A percentile compares a stretch with the other conserved stretches of the same genome.
Evolutionary conservation across 2,797 vertebrate species (phyloP).

Genomic region (Darevskia mixta): DNA sequence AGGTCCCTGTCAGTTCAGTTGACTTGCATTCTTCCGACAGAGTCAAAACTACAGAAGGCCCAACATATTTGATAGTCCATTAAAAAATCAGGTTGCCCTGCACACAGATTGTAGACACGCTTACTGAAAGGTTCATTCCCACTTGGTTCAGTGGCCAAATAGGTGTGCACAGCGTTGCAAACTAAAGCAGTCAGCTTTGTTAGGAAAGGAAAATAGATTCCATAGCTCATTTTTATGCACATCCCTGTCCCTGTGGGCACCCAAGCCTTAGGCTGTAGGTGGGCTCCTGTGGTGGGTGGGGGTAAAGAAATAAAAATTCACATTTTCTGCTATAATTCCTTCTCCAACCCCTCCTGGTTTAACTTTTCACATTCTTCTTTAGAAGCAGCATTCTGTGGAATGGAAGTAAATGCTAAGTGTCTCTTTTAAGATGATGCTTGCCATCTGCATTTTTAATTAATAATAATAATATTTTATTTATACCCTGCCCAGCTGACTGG

Average conservation of each 20-base stretch:
- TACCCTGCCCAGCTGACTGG: no score
- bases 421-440: background rate
- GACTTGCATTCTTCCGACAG: background rate
- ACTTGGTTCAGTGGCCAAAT: background rate
- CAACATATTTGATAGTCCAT: background rate
- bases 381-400: background rate
- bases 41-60: background rate
- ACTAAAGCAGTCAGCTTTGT: background rate
- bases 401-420: background rate
- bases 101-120: background rate
- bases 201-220: background rate
- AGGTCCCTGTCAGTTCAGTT: background rate
- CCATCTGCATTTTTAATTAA: background rate
- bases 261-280: no score
- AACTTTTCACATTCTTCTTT: background rate
- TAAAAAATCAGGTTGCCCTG: background rate
- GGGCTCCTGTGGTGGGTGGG: no score
- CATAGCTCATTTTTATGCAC: background rate
- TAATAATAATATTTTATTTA: no score
- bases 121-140: background rate
- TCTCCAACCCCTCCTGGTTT: background rate
- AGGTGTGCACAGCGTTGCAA: background rate
- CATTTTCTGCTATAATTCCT: background rate
- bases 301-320: background rate
- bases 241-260: no score